Percentiles rank a stretch among this genome's conserved stretches.
Conservation (phyloP, 2,888 invertebrate genomes). For the Scelioninae gen. 1 region DNA sequence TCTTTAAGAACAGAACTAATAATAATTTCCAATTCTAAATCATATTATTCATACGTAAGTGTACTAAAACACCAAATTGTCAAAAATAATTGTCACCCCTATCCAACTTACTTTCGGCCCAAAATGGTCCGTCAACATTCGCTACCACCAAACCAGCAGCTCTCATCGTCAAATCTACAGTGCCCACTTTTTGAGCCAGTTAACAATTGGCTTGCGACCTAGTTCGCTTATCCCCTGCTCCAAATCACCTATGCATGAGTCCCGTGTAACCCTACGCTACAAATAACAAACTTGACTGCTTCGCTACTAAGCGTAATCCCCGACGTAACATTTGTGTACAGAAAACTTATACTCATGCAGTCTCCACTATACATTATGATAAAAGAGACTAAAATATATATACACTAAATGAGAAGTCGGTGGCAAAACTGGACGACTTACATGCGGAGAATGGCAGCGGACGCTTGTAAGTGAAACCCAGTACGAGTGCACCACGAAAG, state of each 20-base stretch:
- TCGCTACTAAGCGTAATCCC: constrained; percentile 44
- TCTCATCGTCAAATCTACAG: neutral
- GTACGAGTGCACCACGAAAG: constrained; percentile 15
- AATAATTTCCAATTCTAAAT: too few species aligned
- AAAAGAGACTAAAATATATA: constrained; percentile 52
- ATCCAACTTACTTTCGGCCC: too few species aligned
- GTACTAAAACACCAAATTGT: too few species aligned
- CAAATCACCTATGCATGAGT: constrained; percentile 53
- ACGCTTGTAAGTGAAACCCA: constrained; percentile 37
- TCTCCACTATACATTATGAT: constrained; percentile 38
- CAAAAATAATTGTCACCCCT: too few species aligned
- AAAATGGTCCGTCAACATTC: too few species aligned
- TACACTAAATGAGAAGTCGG: constrained; percentile 54
- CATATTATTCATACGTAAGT: too few species aligned
- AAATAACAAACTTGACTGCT: constrained; percentile 54
- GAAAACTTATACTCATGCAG: constrained; percentile 24
- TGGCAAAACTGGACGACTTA: constrained; percentile 74
- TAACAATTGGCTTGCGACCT: constrained; percentile 35
- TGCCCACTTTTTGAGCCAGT: constrained; percentile 11
- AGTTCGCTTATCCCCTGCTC: constrained; percentile 27
- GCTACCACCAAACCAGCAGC: neutral
- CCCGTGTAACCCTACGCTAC: constrained; percentile 54
- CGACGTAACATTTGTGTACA: constrained; percentile 58
- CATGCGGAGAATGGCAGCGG: constrained; percentile 73
- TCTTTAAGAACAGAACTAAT: too few species aligned